Conservation (phyloP, 2,113 vertebrate species). For the Micronisus gabar region DNA sequence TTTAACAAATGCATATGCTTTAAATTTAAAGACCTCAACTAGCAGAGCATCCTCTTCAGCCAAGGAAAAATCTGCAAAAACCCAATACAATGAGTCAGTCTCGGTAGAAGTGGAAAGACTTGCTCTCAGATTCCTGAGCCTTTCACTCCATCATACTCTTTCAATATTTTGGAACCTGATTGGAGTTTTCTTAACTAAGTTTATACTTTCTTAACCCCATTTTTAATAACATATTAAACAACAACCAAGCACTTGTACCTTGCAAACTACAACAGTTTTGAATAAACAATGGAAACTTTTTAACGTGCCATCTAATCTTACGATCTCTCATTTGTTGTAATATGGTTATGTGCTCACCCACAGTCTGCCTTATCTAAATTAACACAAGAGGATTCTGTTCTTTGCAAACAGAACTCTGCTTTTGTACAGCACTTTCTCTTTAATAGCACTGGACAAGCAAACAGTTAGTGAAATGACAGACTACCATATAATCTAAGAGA, state of each 20-base stretch:
- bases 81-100: not conserved
- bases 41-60: not conserved
- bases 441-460: not conserved
- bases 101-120: not conserved
- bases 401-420: not conserved
- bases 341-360: not conserved
- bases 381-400: not conserved
- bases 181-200: not conserved
- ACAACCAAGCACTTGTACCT: not conserved
- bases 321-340: not conserved
- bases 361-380: not conserved
- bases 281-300: slow-evolving; percentile 9
- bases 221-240: not conserved
- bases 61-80: not conserved
- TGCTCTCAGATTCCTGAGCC: not conserved
- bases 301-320: not conserved
- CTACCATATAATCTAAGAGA: not conserved
- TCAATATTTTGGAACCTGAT: not conserved
- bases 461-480: not conserved
- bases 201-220: not conserved
- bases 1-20: not conserved
- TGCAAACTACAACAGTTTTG: not conserved
- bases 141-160: not conserved
- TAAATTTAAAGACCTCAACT: not conserved
- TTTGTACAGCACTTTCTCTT: not conserved